Conservation (phyloP, 2,797 vertebrate species). For the Galaxias olidus region DNA sequence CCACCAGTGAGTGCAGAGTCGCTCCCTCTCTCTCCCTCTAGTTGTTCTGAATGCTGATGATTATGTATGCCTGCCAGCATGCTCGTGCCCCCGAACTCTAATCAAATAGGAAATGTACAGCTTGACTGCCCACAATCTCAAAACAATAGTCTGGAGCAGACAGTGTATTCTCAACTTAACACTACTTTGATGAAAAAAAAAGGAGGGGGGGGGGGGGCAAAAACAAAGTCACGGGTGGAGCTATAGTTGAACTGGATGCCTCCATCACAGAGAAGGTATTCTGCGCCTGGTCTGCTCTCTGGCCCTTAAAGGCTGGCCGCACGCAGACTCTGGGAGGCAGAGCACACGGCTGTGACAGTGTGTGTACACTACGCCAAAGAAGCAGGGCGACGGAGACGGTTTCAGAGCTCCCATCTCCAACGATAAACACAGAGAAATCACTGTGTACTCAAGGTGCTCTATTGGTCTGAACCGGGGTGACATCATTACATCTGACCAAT, state of each 20-base stretch:
- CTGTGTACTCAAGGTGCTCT: constrained; percentile 53
- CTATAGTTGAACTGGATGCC: constrained; percentile 28
- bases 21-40: constrained; percentile 36
- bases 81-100: constrained; percentile 63
- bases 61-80: constrained; percentile 68
- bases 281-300: not conserved
- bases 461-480: constrained; percentile 61
- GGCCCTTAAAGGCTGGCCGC: constrained; percentile 53
- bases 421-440: constrained; percentile 36
- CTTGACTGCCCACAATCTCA: constrained; percentile 65
- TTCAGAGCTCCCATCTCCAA: constrained; percentile 42
- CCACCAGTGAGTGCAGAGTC: constrained; percentile 65
- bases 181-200: constrained; percentile 46
- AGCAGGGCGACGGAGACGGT: constrained; percentile 41
- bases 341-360: constrained; percentile 32
- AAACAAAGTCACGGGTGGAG: constrained; percentile 62
- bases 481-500: constrained; percentile 67
- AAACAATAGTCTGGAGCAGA: constrained; percentile 64
- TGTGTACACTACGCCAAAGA: constrained; percentile 8
- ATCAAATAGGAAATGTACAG: constrained; percentile 73
- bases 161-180: constrained; percentile 50
- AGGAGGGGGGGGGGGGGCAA: constrained; percentile 5
- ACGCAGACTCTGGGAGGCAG: constrained; percentile 47
- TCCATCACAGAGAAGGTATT: not conserved
- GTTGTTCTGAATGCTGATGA: constrained; percentile 51